Base-by-base conservation (phyloP, 2,797 vertebrate species). In the Pangasius krempfi region DNA sequence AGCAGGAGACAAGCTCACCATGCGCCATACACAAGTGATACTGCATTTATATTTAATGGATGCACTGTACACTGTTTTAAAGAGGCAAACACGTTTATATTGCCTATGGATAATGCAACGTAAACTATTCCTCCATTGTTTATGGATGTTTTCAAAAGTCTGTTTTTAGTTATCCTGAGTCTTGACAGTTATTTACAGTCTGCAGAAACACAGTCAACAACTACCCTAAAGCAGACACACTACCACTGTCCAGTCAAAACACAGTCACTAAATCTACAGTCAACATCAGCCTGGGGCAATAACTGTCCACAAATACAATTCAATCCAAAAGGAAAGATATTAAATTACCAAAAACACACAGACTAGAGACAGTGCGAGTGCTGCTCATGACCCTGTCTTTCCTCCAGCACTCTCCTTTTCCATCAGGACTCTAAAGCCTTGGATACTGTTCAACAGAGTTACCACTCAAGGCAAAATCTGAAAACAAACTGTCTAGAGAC, bases 401-500 rank as follows among this genome's bases (percentile, higher is more conserved):
- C 86, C 70, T 84, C 73, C 50, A 88, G 66, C 86, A 78, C 79
- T 88, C 78, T 85, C 58, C 30, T 66, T 86, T 85, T 62, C 76
- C 76, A 73, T 85, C 30, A 85, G 30, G 66, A 18, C 84, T 87
- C 52, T 87, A 54, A 92, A 90, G 68, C 56, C 80, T 88, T 88
- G 90, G 86, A 66, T 22, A 13, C 18, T 73, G 70, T 87, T 89
- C 85, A 87, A 60, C 44, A 87, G 80, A 88, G 54, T 58, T 33
- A 76, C 90, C 72, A 73, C 62, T 86, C 58, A 56, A 50, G 62
- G 25, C 75, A 60, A 90, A 89, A 86, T 81, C 66, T 86, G 79
- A 79, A 91, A 91, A 86, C 83, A 40, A 86, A 88, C 89, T 44
- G 84, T 87, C 91, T 91, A 84, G 85, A 89, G 84, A 72, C 87